Evolutionary conservation across 1,140 invertebrate species (phyloP).

Genomic region (Gonatopus flavifemur): DNA sequence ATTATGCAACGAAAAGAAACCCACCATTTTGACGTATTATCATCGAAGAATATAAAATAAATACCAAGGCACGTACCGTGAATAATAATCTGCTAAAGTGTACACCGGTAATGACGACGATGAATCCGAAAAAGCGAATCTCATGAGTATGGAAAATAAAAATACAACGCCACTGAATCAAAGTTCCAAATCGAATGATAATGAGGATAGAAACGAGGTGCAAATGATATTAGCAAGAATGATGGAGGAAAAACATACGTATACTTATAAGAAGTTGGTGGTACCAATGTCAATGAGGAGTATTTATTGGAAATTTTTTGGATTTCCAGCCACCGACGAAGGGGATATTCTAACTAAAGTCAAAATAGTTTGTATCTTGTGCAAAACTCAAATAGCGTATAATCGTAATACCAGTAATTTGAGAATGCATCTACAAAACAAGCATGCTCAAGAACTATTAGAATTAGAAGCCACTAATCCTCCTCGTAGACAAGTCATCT

Average conservation of each 20-base stretch:
- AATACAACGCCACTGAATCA: constrained; percentile 12
- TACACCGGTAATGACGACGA: constrained; percentile 7
- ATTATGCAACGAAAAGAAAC: constrained; percentile 23
- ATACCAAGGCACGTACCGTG: neutral
- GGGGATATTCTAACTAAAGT: constrained; percentile 66
- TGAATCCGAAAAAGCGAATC: constrained; percentile 9
- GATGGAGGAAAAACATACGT: constrained; percentile 54
- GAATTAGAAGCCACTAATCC: constrained; percentile 52
- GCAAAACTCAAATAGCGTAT: constrained; percentile 65
- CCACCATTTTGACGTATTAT: constrained; percentile 32
- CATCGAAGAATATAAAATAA: constrained; percentile 4
- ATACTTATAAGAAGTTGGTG: constrained; percentile 58
- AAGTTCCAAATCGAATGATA: constrained; percentile 3
- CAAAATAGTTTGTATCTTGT: constrained; percentile 65
- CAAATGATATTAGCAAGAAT: constrained; percentile 51
- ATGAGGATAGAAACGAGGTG: constrained; percentile 35
- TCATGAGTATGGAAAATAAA: constrained; percentile 25
- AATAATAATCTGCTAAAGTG: neutral
- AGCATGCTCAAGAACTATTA: constrained; percentile 58
- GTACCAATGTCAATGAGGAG: constrained; percentile 65
- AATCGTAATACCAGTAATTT: constrained; percentile 67
- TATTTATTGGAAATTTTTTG: constrained; percentile 69
- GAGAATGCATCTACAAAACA: constrained; percentile 65
- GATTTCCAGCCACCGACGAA: constrained; percentile 65
- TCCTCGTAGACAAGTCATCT: constrained; percentile 36